phyloP scores from a whole-genome alignment of 2,888 invertebrate genomes.

The Ectobius pallidus region DNA sequence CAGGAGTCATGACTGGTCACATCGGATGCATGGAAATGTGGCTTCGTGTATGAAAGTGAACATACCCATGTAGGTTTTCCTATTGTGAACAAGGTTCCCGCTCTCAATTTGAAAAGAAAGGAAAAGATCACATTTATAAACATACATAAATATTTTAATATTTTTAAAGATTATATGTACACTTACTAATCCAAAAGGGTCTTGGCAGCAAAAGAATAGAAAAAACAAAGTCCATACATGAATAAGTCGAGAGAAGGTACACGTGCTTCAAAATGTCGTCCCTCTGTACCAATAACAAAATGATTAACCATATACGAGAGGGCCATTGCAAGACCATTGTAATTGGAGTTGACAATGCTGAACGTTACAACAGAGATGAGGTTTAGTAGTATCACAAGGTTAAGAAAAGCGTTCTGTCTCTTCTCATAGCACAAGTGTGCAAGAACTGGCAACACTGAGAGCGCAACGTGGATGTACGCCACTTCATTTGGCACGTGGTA shows the following conservation, averaged over 20 bases:
- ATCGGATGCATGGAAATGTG: too few species aligned
- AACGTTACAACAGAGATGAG: constrained; percentile 48
- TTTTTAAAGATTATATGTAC: too few species aligned
- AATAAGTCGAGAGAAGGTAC: constrained; percentile 53
- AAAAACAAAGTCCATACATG: constrained; percentile 55
- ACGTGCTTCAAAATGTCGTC: constrained; percentile 47
- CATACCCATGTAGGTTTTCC: too few species aligned
- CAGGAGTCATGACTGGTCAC: too few species aligned
- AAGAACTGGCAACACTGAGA: background rate
- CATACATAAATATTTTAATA: too few species aligned
- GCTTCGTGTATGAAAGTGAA: too few species aligned
- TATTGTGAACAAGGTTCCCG: too few species aligned
- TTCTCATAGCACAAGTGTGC: background rate
- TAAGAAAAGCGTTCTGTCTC: background rate
- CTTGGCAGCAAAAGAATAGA: constrained; percentile 51
- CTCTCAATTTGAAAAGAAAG: too few species aligned
- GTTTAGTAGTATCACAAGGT: constrained; percentile 47
- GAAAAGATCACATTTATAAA: too few species aligned
- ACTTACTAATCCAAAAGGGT: constrained; percentile 45
- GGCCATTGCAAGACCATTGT: constrained; percentile 47
- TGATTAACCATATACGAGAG: constrained; percentile 51
- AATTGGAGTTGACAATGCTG: constrained; percentile 50
- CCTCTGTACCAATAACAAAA: constrained; percentile 50
- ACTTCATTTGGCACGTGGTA: background rate
- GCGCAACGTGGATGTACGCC: constrained; percentile 12